These are phyloP conservation scores for Spodoptera frugiperda DNA, from an alignment of 1,140 invertebrate genomes.

Conservation along the genomic window DNA sequence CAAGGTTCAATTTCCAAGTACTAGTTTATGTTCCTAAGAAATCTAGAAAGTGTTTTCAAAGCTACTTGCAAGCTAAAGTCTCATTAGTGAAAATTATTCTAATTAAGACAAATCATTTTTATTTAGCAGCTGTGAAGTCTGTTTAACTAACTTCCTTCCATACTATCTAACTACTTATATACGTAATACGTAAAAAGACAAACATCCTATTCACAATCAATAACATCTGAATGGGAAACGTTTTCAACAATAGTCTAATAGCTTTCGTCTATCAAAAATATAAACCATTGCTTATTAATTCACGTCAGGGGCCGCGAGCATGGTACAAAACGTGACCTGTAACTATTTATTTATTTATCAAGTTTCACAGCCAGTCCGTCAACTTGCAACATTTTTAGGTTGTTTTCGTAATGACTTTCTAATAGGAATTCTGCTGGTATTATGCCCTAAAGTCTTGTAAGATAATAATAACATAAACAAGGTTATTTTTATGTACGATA, in stretches of 20 bases:
- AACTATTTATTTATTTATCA: slow-evolving; percentile 78
- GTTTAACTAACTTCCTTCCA: too few relatives aligned
- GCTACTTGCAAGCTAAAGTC: too few relatives aligned
- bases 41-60: background rate
- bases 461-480: slow-evolving; percentile 1
- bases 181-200: slow-evolving; percentile 12
- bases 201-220: slow-evolving; percentile 4
- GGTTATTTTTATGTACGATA: slow-evolving; percentile 27
- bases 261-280: background rate
- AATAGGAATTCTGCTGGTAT: slow-evolving; percentile 42
- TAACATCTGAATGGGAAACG: background rate
- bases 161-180: background rate
- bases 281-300: slow-evolving; percentile 26
- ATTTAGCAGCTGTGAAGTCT: too few relatives aligned
- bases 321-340: slow-evolving; percentile 81
- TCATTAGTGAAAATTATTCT: too few relatives aligned
- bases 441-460: background rate
- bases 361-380: slow-evolving; percentile 65
- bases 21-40: background rate
- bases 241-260: background rate
- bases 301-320: slow-evolving; percentile 60
- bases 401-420: slow-evolving; percentile 66
- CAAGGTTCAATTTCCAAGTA: background rate
- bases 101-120: too few relatives aligned
- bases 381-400: slow-evolving; percentile 65